Evolutionary conservation across 1,140 invertebrate species (phyloP), one percentile per base, ranked within the genome.

Genomic region (Drosophila ironensis): DNA sequence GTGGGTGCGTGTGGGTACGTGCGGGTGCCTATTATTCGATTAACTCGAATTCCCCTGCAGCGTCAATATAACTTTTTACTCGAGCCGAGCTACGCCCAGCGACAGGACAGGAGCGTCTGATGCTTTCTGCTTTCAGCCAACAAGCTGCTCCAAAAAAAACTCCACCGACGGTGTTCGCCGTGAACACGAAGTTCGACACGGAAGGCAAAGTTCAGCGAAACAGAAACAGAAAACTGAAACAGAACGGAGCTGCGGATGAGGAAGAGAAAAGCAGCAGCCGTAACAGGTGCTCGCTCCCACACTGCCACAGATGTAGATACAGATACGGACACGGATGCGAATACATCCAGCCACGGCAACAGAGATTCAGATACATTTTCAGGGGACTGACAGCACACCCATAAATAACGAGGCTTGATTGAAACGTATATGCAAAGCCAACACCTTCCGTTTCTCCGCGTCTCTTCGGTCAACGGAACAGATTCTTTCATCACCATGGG

Each of bases 51-150:
- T 33, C 64, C 78, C 78, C 78, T 80, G 74, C 74, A 87, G 80
- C 80, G 45, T 74, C 80, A 86, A 64, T 72, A 84, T 86, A 84
- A 86, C 80, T 77, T 84, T 81, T 86, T 33, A n/a, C n/a, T n/a
- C n/a, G 11, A 80, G 80, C 74, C 53, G 64, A 86, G 78, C 59
- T 86, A 72, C 80, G 80, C 80, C 80, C 46, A 38, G 60, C 60
- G 30, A 56, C 72, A 60, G 30, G 30, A 56, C 72, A 60, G 30
- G 54, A 57, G 38, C 48, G 38, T 41, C 56, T 17, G 37, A n/a
- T n/a, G n/a, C n/a, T n/a, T n/a, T n/a, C n/a, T n/a, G n/a, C n/a
- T n/a, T n/a, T n/a, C n/a, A n/a, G n/a, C n/a, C 47, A 17, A 12
- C 19, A 40, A 37, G 38, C 33, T 19, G 20, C 45, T 35, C 17